These are phyloP conservation scores for Phymorhynchus buccinoides DNA, from an alignment of 1,140 invertebrate species.

Conservation along the genomic window DNA sequence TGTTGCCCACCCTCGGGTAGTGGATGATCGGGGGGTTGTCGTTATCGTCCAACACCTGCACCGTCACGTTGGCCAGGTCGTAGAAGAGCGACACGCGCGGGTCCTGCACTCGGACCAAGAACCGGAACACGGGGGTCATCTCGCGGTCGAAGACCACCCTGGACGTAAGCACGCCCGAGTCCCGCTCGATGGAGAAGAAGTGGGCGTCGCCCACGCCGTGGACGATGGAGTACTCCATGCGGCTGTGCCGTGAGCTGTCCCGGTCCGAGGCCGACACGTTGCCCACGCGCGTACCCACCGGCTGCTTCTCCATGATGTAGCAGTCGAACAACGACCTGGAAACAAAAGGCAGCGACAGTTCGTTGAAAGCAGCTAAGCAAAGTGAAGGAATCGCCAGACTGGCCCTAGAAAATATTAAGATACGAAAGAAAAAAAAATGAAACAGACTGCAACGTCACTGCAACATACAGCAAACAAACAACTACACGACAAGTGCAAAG, in stretches of 20 bases:
- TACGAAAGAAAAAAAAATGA: too few species aligned
- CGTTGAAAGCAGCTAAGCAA: too few species aligned
- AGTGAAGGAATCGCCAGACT: too few species aligned
- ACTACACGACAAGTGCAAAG: too few species aligned
- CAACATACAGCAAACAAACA: too few species aligned
- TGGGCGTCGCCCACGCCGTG: constrained; percentile 25
- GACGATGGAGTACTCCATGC: constrained; percentile 36
- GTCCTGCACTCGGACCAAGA: constrained; percentile 54
- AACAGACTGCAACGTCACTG: too few species aligned
- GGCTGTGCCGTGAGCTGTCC: constrained; percentile 39
- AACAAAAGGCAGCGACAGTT: too few species aligned
- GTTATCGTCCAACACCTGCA: constrained; percentile 65
- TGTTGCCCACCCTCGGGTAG: constrained; percentile 59
- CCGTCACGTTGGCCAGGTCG: constrained; percentile 58
- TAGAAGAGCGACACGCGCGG: constrained; percentile 38
- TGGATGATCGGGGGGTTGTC: constrained; percentile 67
- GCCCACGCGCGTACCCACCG: constrained; percentile 41
- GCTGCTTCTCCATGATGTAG: constrained; percentile 49
- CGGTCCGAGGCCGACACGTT: constrained; percentile 45
- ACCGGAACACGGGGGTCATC: constrained; percentile 41
- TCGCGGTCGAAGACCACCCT: constrained; percentile 55
- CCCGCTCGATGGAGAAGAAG: constrained; percentile 49
- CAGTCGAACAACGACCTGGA: constrained; percentile 31
- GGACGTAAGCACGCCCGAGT: constrained; percentile 48
- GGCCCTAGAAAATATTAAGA: too few species aligned